Conservation (phyloP, 2,113 vertebrate genomes). For the Oxygymnocypris stewartii region DNA sequence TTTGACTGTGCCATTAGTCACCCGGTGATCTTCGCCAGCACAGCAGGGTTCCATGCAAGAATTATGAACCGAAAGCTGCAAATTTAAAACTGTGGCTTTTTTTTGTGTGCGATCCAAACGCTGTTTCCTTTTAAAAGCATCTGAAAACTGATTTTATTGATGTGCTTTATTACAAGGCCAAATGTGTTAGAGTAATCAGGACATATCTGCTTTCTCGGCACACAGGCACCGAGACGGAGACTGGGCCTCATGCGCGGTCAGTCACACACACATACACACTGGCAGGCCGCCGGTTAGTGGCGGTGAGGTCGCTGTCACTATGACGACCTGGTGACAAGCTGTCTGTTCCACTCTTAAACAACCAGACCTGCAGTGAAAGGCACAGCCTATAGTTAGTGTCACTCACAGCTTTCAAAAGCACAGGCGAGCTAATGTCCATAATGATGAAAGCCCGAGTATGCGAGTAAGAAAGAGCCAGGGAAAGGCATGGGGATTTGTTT, state of each 20-base stretch:
- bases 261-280: constrained; percentile 19
- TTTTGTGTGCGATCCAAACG: constrained; percentile 56
- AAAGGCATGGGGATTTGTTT: constrained; percentile 15
- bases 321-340: constrained; percentile 48
- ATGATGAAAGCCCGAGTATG: constrained; percentile 22
- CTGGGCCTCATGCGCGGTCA: neutral
- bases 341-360: constrained; percentile 48
- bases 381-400: constrained; percentile 44
- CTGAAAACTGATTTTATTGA: neutral
- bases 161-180: constrained; percentile 54
- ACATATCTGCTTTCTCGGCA: constrained; percentile 53
- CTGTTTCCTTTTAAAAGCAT: constrained; percentile 25
- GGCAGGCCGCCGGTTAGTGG: constrained; percentile 28
- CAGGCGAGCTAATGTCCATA: constrained; percentile 30
- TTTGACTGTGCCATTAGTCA: constrained; percentile 30
- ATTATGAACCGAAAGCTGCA: constrained; percentile 36
- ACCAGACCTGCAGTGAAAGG: constrained; percentile 43
- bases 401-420: constrained; percentile 39
- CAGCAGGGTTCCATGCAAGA: neutral
- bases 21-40: constrained; percentile 20
- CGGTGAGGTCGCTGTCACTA: constrained; percentile 43
- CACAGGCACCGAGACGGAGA: neutral
- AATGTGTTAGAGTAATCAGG: constrained; percentile 66
- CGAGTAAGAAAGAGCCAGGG: neutral
- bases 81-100: constrained; percentile 52